Conservation (phyloP, 1,140 invertebrate genomes). For the Oedothorax gibbosus region DNA sequence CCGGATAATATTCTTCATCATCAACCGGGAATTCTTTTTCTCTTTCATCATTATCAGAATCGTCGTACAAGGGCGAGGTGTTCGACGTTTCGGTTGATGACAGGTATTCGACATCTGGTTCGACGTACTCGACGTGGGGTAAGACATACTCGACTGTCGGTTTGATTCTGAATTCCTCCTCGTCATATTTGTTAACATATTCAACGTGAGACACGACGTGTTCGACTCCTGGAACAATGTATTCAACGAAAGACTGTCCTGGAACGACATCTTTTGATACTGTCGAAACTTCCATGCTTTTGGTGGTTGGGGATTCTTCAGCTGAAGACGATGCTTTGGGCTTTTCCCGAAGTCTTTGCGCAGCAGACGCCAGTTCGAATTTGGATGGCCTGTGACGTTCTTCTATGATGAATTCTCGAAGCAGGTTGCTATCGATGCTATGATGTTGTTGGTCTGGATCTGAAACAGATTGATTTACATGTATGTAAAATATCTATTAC, state of each 20-base stretch:
- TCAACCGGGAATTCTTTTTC: neutral
- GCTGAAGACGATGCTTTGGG: neutral
- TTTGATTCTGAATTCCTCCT: neutral
- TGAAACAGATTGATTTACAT: too few relatives aligned
- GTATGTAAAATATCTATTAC: too few relatives aligned
- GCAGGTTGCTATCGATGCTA: neutral
- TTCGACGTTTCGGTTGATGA: neutral
- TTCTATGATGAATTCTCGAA: conserved; percentile 27
- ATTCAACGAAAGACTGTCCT: conserved; percentile 1
- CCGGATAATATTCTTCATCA: neutral
- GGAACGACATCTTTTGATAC: too few relatives aligned
- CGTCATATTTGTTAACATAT: neutral
- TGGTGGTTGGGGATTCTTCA: too few relatives aligned
- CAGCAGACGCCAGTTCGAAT: conserved; percentile 1
- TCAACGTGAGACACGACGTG: conserved; percentile 18
- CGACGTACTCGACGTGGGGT: conserved; percentile 2
- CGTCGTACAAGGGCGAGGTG: neutral
- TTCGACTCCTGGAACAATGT: conserved; percentile 24
- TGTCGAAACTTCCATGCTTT: too few relatives aligned
- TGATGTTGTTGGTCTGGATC: neutral
- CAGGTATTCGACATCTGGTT: conserved; percentile 25
- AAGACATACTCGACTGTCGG: conserved; percentile 7
- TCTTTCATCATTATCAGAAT: neutral
- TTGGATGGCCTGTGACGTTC: conserved; percentile 31
- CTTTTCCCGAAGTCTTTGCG: neutral